A percentile compares a stretch with the other conserved stretches of the same genome.
Evolutionary conservation across 2,888 invertebrate genomes (phyloP).

Genomic region (Hypomecis punctinalis): DNA sequence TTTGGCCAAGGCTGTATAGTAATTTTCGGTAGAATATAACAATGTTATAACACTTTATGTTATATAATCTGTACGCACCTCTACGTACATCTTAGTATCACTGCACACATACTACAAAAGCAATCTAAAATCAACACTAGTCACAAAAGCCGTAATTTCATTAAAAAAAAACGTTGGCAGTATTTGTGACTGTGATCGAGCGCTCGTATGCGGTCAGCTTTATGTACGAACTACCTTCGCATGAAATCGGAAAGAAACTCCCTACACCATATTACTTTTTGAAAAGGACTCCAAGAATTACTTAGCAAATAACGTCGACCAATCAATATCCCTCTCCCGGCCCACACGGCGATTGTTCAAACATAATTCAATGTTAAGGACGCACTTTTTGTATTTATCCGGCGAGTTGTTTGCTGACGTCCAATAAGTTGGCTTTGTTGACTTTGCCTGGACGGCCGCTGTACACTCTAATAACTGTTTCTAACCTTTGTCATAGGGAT

Average conservation of each 20-base stretch:
- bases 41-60: too few relatives aligned
- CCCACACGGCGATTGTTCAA: constrained; percentile 36
- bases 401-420: constrained; percentile 42
- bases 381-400: constrained; percentile 30
- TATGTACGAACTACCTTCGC: not conserved
- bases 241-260: not conserved
- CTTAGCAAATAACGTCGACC: constrained; percentile 25
- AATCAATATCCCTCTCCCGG: constrained; percentile 17
- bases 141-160: too few relatives aligned
- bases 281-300: constrained; percentile 10
- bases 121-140: too few relatives aligned
- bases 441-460: constrained; percentile 38
- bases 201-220: not conserved
- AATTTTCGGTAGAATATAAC: too few relatives aligned
- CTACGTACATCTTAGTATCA: too few relatives aligned
- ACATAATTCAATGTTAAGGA: constrained; percentile 35
- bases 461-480: constrained; percentile 36
- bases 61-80: too few relatives aligned
- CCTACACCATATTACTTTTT: constrained; percentile 8
- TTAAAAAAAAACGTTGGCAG: too few relatives aligned
- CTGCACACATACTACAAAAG: too few relatives aligned
- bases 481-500: constrained; percentile 9
- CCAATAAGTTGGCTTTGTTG: constrained; percentile 51
- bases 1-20: too few relatives aligned
- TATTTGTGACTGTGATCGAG: too few relatives aligned